Conservation (phyloP, 2,113 vertebrate species). For the Mormoops blainvillei region DNA sequence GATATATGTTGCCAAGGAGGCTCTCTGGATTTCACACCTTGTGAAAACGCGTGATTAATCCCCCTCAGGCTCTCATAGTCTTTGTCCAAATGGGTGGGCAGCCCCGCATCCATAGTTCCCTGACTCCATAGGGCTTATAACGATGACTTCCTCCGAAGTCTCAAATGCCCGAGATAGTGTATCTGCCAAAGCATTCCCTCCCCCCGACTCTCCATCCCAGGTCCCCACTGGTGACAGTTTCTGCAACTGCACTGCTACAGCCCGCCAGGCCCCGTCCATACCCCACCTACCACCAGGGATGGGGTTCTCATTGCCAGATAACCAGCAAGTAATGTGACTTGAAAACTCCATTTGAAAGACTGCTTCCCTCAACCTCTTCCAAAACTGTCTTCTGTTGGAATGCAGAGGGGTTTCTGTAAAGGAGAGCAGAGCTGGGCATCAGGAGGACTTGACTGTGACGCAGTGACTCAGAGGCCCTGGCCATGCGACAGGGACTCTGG, state of each 20-base stretch:
- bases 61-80: neutral
- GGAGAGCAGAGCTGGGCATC: neutral
- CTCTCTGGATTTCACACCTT: neutral
- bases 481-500: neutral
- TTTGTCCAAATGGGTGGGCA: neutral
- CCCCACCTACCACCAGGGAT: neutral
- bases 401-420: neutral
- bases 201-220: neutral
- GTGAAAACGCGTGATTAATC: neutral
- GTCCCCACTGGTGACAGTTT: neutral
- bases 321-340: neutral
- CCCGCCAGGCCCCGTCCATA: accelerated
- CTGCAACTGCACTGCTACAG: too few species aligned
- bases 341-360: neutral
- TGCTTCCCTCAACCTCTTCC: neutral
- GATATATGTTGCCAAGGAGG: neutral
- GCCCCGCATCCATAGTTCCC: neutral
- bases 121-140: neutral
- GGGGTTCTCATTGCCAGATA: neutral
- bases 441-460: neutral
- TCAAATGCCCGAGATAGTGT: neutral
- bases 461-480: neutral
- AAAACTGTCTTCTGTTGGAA: neutral
- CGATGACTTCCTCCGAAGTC: neutral
- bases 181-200: neutral